Evolutionary conservation across 2,797 vertebrate genomes (phyloP).

Genomic region (Pangasius larnaudii): DNA sequence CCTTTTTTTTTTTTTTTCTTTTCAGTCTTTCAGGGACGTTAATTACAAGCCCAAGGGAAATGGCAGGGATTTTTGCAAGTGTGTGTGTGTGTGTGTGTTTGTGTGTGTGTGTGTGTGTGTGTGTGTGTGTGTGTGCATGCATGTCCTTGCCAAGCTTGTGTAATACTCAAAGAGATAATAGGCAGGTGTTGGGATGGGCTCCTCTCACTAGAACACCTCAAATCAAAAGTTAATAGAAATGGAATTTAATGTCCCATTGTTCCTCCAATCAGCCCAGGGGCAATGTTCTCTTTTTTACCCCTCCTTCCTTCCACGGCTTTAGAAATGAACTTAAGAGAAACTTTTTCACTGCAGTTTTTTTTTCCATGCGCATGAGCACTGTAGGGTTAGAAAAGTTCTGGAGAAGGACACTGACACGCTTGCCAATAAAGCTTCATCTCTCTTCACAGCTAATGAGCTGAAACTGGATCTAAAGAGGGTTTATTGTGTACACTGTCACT

Average conservation of each 20-base stretch:
- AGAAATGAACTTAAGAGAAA: conserved; percentile 69
- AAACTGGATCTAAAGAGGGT: conserved; percentile 10
- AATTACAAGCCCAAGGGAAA: conserved; percentile 52
- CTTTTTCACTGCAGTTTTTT: conserved; percentile 44
- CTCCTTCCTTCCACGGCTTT: conserved; percentile 59
- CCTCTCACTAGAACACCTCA: conserved; percentile 75
- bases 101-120: conserved; percentile 63
- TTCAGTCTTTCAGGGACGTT: conserved; percentile 38
- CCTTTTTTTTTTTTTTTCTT: conserved; percentile 15
- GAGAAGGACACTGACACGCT: conserved; percentile 12
- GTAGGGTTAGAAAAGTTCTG: neutral
- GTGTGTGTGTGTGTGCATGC: conserved; percentile 62
- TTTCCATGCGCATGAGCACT: conserved; percentile 14
- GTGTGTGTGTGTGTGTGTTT: conserved; percentile 49
- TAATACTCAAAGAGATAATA: conserved; percentile 79
- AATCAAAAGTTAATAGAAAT: conserved; percentile 80
- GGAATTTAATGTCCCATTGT: conserved; percentile 80
- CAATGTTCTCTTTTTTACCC: conserved; percentile 57
- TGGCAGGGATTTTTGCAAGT: conserved; percentile 43
- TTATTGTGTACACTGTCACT: conserved; percentile 5
- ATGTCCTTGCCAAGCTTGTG: conserved; percentile 79
- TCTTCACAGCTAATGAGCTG: conserved; percentile 27
- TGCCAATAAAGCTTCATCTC: neutral
- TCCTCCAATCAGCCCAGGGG: conserved; percentile 72
- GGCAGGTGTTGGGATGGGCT: conserved; percentile 81